phyloP scores from a whole-genome alignment of 2,113 vertebrate species.

The Scartelaos histophorus region DNA sequence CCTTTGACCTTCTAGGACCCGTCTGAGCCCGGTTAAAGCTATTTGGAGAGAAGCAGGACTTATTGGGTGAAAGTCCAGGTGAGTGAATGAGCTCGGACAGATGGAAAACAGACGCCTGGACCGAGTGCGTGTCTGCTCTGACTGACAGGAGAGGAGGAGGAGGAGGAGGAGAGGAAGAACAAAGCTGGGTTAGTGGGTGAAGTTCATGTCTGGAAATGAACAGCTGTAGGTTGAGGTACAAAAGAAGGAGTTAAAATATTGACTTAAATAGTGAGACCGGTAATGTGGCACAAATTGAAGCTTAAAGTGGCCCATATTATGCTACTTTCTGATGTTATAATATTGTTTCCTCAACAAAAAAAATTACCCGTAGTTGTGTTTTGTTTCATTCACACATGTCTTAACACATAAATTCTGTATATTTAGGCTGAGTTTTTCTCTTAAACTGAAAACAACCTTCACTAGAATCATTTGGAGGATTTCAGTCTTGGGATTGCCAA shows the following conservation, averaged over 20 bases:
- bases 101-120: slow-evolving; percentile 47
- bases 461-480: too few relatives aligned
- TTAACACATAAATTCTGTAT: too few relatives aligned
- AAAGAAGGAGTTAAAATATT: background rate
- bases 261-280: background rate
- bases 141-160: slow-evolving; percentile 1
- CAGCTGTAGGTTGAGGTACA: slow-evolving; percentile 5
- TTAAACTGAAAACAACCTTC: too few relatives aligned
- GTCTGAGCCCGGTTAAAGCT: slow-evolving; percentile 33
- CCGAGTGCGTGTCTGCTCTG: slow-evolving; percentile 35
- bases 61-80: slow-evolving; percentile 13
- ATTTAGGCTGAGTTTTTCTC: too few relatives aligned
- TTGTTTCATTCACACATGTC: too few relatives aligned
- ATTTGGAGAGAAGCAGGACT: slow-evolving; percentile 39
- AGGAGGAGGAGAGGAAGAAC: background rate
- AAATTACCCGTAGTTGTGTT: too few relatives aligned
- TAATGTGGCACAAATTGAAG: background rate
- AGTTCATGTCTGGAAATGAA: slow-evolving; percentile 34
- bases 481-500: too few relatives aligned
- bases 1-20: slow-evolving; percentile 28
- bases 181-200: slow-evolving; percentile 22
- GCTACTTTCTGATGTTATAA: too few relatives aligned
- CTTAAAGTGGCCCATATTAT: too few relatives aligned
- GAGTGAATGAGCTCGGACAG: slow-evolving; percentile 30
- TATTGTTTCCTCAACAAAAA: too few relatives aligned